A percentile compares a stretch with the other conserved stretches of the same genome.
Conservation (phyloP, 2,888 invertebrate genomes). For the Limenitis camilla region DNA sequence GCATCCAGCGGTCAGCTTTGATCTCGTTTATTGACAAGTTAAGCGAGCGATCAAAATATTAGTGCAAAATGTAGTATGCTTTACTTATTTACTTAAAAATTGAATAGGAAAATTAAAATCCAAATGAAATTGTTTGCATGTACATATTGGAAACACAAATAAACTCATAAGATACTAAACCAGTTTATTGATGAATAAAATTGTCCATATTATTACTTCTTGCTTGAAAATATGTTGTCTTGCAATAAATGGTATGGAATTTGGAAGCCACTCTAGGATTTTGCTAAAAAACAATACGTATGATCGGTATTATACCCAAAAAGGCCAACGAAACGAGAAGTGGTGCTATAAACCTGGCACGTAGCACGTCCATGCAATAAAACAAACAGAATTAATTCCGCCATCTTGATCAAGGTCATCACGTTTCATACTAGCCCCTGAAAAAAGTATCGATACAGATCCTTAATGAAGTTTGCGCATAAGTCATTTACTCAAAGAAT, state of each 20-base stretch:
- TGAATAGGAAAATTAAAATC: no score
- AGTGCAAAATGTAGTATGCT: slow-evolving; percentile 30
- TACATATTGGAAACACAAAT: neutral
- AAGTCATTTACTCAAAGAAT: slow-evolving; percentile 56
- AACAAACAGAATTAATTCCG: slow-evolving; percentile 57
- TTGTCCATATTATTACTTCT: slow-evolving; percentile 45
- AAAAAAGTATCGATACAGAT: slow-evolving; percentile 42
- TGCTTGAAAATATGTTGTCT: slow-evolving; percentile 53
- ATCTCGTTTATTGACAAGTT: slow-evolving; percentile 53
- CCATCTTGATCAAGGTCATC: slow-evolving; percentile 55
- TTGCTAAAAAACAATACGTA: slow-evolving; percentile 55
- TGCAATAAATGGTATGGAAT: slow-evolving; percentile 65
- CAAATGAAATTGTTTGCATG: no score
- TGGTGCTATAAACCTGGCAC: slow-evolving; percentile 33
- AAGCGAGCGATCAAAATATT: slow-evolving; percentile 65
- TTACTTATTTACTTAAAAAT: no score
- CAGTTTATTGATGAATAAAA: slow-evolving; percentile 47
- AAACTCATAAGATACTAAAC: slow-evolving; percentile 39
- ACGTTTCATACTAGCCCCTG: slow-evolving; percentile 31
- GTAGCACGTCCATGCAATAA: slow-evolving; percentile 48
- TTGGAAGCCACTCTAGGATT: slow-evolving; percentile 56
- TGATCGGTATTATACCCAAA: slow-evolving; percentile 56
- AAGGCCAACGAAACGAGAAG: slow-evolving; percentile 52
- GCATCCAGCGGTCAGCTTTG: slow-evolving; percentile 56
- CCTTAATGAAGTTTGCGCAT: slow-evolving; percentile 53